Percentiles rank a stretch among this genome's conserved stretches.
Evolutionary conservation across 2,888 invertebrate species (phyloP).

Genomic region (Eremobia ochroleuca): DNA sequence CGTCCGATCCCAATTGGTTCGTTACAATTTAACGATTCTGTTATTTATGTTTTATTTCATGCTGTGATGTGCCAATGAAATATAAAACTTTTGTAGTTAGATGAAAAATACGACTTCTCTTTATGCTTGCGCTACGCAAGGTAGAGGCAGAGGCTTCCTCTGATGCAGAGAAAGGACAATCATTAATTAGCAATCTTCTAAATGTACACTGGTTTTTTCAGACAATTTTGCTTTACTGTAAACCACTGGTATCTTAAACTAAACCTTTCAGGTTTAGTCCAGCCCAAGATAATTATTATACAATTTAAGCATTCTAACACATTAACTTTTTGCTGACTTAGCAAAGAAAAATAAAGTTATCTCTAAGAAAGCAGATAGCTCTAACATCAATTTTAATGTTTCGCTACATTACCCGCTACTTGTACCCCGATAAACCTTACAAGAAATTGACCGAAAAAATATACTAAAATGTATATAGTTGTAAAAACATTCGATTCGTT

Average conservation of each 20-base stretch:
- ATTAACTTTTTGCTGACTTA: slow-evolving; percentile 32
- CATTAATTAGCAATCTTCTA: neutral
- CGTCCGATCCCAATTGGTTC: no score
- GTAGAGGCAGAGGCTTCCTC: neutral
- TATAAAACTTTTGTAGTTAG: neutral
- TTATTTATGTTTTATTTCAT: slow-evolving; percentile 6
- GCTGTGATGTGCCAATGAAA: neutral
- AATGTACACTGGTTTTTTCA: neutral
- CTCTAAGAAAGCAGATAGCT: slow-evolving; percentile 32
- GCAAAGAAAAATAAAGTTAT: slow-evolving; percentile 31
- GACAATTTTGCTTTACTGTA: neutral
- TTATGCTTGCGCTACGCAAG: neutral
- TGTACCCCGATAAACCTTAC: slow-evolving; percentile 31
- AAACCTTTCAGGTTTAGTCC: no score
- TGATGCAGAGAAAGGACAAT: neutral
- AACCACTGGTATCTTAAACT: neutral
- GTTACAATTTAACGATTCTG: slow-evolving; percentile 1
- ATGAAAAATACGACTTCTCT: neutral
- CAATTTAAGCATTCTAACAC: slow-evolving; percentile 11
- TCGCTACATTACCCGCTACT: slow-evolving; percentile 51
- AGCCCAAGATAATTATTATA: neutral
- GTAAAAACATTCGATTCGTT: slow-evolving; percentile 47
- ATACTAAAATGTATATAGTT: slow-evolving; percentile 47
- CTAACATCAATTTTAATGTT: slow-evolving; percentile 47
- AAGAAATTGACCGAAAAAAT: slow-evolving; percentile 59